Evolutionary conservation across 2,888 invertebrate species (phyloP).

Genomic region (Luperina nickerlii): DNA sequence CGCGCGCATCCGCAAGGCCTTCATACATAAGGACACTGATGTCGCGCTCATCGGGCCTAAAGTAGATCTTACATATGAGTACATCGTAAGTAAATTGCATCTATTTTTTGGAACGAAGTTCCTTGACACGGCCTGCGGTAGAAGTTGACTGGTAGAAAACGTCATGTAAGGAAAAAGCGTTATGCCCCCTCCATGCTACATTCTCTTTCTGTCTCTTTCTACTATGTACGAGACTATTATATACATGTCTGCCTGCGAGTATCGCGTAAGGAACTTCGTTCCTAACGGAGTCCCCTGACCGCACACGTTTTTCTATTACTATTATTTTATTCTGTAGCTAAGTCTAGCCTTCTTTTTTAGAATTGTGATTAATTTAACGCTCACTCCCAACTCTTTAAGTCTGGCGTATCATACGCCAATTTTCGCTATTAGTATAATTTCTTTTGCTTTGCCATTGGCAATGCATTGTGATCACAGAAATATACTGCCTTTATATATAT

Average conservation of each 20-base stretch:
- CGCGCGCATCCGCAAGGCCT: slow-evolving; percentile 98
- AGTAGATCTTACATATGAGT: slow-evolving; percentile 97
- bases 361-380: neutral
- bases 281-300: neutral
- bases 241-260: neutral
- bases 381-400: neutral
- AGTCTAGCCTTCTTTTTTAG: neutral
- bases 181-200: neutral
- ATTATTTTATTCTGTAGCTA: neutral
- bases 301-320: neutral
- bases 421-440: neutral
- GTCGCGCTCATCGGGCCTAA: slow-evolving; percentile 97
- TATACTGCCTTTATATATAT: neutral
- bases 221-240: neutral
- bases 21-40: slow-evolving; percentile 97
- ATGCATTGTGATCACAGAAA: neutral
- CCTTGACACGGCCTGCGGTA: neutral
- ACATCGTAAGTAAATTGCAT: slow-evolving; percentile 90
- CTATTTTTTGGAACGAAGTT: neutral
- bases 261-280: neutral
- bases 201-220: neutral
- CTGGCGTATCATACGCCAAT: neutral
- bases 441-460: neutral
- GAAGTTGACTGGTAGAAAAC: neutral
- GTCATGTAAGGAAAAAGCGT: neutral